A percentile compares a stretch with the other conserved stretches of the same genome.
phyloP scores from a whole-genome alignment of 1,140 invertebrate genomes.

The Charaxes varanes region DNA sequence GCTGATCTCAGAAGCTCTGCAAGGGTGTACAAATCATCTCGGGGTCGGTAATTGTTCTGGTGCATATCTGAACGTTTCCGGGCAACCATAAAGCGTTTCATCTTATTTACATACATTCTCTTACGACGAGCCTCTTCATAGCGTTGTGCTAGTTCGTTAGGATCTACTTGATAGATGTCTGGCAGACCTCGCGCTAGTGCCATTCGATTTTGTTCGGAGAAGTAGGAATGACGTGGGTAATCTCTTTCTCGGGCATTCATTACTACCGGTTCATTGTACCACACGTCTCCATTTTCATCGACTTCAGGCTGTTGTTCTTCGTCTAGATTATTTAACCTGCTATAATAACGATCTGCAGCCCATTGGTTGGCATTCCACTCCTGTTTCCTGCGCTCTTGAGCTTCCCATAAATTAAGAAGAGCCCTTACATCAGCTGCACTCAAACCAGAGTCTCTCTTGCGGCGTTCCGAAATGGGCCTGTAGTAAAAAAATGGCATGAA shows the following conservation, averaged over 20 bases:
- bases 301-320: conserved; percentile 61
- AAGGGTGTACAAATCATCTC: conserved; percentile 68
- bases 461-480: conserved; percentile 60
- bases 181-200: conserved; percentile 50
- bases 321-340: conserved; percentile 42
- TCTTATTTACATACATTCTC: conserved; percentile 64
- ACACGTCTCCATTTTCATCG: conserved; percentile 60
- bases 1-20: conserved; percentile 66
- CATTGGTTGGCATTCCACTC: conserved; percentile 64
- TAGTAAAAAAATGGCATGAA: conserved; percentile 10
- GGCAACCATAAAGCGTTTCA: conserved; percentile 72
- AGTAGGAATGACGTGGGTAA: conserved; percentile 59
- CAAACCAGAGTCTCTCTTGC: conserved; percentile 67
- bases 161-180: conserved; percentile 51
- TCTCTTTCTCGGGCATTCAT: conserved; percentile 51
- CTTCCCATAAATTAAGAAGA: conserved; percentile 68
- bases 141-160: conserved; percentile 55
- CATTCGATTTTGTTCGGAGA: conserved; percentile 63
- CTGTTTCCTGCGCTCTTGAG: conserved; percentile 66
- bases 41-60: conserved; percentile 31
- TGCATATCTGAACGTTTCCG: conserved; percentile 60
- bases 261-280: conserved; percentile 66
- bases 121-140: conserved; percentile 69
- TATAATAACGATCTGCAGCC: conserved; percentile 60
- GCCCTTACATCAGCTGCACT: conserved; percentile 67